Conservation (phyloP, 2,888 invertebrate species). For the Corythucha ciliata region DNA sequence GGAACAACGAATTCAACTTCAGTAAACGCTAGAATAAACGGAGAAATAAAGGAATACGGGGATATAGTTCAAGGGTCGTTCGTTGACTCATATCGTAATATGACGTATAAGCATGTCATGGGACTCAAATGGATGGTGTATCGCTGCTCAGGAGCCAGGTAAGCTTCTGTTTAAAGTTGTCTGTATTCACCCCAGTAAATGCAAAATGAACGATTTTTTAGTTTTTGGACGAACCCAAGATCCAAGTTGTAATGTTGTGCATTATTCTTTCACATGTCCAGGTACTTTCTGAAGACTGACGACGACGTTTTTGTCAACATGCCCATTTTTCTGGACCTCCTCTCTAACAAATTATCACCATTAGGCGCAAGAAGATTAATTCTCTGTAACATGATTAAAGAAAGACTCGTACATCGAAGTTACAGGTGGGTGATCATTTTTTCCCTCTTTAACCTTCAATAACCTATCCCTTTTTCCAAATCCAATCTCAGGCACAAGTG, state of each 20-base stretch:
- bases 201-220: too few relatives aligned
- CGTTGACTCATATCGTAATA: conserved; percentile 65
- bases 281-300: conserved; percentile 45
- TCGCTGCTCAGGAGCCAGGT: conserved; percentile 55
- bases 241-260: too few relatives aligned
- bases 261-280: too few relatives aligned
- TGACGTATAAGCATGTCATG: conserved; percentile 78
- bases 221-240: too few relatives aligned
- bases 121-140: conserved; percentile 66
- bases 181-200: too few relatives aligned
- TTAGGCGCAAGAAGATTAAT: conserved; percentile 51
- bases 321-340: conserved; percentile 41
- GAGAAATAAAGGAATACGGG: conserved; percentile 46
- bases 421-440: conserved; percentile 21
- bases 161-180: too few relatives aligned
- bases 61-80: conserved; percentile 73
- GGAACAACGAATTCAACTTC: conserved; percentile 47
- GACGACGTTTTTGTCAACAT: conserved; percentile 46
- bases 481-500: conserved; percentile 57
- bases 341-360: conserved; percentile 50
- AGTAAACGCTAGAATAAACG: conserved; percentile 39
- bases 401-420: conserved; percentile 48
- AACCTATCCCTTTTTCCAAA: neutral
- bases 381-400: conserved; percentile 50
- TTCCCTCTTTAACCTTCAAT: neutral